These are phyloP conservation scores for Hylyphantes graminicola DNA, from an alignment of 1,140 invertebrate genomes.

Conservation along the genomic window DNA sequence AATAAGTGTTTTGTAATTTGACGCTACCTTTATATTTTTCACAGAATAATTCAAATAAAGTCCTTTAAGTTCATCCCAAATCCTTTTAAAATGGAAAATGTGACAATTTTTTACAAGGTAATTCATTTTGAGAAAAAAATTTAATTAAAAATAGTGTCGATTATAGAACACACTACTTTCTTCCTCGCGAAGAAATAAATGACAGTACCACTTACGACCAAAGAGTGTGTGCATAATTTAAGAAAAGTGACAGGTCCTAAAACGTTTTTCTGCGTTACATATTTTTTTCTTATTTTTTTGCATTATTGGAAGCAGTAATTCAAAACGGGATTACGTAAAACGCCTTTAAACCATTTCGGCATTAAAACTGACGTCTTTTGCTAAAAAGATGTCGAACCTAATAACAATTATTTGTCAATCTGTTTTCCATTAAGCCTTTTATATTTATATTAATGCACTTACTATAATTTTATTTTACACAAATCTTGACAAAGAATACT, in stretches of 20 bases:
- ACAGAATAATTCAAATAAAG: no score
- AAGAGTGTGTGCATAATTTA: constrained; percentile 34
- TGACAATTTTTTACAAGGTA: no score
- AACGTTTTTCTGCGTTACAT: neutral
- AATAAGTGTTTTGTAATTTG: no score
- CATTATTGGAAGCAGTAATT: constrained; percentile 23
- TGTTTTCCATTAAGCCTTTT: constrained; percentile 32
- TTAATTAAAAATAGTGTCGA: constrained; percentile 18
- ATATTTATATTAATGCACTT: neutral
- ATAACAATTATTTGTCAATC: constrained; percentile 56
- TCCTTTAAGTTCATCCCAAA: no score
- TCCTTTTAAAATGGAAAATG: no score
- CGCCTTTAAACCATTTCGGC: constrained; percentile 31
- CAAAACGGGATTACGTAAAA: constrained; percentile 40
- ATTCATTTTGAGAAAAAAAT: neutral
- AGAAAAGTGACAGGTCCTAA: constrained; percentile 6
- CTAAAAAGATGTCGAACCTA: constrained; percentile 7
- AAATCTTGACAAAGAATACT: neutral
- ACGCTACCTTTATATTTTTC: no score
- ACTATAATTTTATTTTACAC: neutral
- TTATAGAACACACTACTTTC: constrained; percentile 12
- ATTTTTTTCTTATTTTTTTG: neutral
- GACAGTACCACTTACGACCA: neutral
- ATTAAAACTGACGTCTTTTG: constrained; percentile 42
- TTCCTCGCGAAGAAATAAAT: neutral